Conservation (phyloP, 2,888 invertebrate species). For the Pilophorus perplexus region DNA sequence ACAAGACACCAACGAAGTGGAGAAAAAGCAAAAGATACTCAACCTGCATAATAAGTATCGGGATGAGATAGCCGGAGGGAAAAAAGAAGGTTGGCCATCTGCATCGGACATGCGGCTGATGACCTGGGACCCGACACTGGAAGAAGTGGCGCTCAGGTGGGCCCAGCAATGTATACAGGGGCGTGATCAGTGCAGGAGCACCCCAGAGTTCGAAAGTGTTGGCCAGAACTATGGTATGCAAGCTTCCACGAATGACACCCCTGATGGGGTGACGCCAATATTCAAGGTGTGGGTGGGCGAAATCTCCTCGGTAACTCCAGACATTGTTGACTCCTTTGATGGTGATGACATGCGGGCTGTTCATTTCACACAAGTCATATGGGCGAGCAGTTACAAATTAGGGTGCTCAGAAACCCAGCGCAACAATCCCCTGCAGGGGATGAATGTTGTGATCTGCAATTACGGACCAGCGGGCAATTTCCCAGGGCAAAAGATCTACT, state of each 20-base stretch:
- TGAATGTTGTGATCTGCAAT: conserved; percentile 31
- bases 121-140: conserved; percentile 11
- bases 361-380: conserved; percentile 37
- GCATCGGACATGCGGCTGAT: conserved; percentile 30
- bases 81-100: background rate
- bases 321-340: background rate
- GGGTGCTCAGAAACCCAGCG: too few species aligned
- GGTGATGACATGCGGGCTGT: background rate
- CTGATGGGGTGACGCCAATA: background rate
- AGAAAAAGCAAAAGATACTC: background rate
- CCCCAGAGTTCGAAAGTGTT: background rate
- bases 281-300: conserved; percentile 31
- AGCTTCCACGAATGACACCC: background rate
- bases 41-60: conserved; percentile 9
- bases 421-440: too few species aligned
- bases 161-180: conserved; percentile 23
- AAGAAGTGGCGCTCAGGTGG: conserved; percentile 27
- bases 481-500: conserved; percentile 26
- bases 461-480: too few species aligned
- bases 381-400: too few species aligned
- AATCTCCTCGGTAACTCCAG: too few species aligned
- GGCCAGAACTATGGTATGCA: conserved; percentile 27
- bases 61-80: background rate
- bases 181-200: conserved; percentile 22
- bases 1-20: background rate